Evolutionary conservation across 2,797 vertebrate species (phyloP), one percentile per base, ranked within the genome.

Genomic region (Prunella strophiata): DNA sequence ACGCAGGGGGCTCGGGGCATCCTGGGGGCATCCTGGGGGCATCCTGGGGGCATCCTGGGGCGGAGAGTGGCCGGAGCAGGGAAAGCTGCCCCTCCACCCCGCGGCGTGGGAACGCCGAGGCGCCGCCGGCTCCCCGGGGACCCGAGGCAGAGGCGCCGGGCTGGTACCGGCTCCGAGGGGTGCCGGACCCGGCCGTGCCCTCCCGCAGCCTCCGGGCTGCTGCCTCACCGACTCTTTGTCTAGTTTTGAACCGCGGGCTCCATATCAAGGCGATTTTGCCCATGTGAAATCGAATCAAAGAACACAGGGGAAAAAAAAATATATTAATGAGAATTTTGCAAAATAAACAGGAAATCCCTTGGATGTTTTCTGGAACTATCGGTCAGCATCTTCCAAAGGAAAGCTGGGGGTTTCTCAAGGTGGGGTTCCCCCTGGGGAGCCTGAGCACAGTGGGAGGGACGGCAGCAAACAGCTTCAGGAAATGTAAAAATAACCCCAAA

Each of bases 291-390:
- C 5, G 78, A 91, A 91, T 71, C 58, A 27, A 91, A 71, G 27
- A 50, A 14, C 19, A 6, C 59, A 15, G 55, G 43, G 48, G 57
- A 7, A 57, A 72, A 58, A 67, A 61, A 85, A 75, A 73, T n/a
- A 76, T 61, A 93, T 73, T 47, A 91, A 76, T 67, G 74, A 66
- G 83, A 66, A 91, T 90, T 93, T 90, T 61, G 84, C 52, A 70
- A 96, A 95, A 95, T 80, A 95, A 96, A 94, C 92, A 96, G 94
- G 92, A 96, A 96, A 95, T 94, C 90, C 88, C 47, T 91, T 0
- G 77, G 90, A 85, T 91, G 88, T 52, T 93, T 95, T 86, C 90
- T 87, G 96, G 88, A 91, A 72, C 36, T 18, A 2, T 32, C 76
- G 92, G 92, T 87, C 92, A 79, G 92, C 86, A 92, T 95, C 95